Evolutionary conservation across 2,797 vertebrate species (phyloP), one percentile per base, ranked within the genome.

Genomic region (Vespertilio murinus): DNA sequence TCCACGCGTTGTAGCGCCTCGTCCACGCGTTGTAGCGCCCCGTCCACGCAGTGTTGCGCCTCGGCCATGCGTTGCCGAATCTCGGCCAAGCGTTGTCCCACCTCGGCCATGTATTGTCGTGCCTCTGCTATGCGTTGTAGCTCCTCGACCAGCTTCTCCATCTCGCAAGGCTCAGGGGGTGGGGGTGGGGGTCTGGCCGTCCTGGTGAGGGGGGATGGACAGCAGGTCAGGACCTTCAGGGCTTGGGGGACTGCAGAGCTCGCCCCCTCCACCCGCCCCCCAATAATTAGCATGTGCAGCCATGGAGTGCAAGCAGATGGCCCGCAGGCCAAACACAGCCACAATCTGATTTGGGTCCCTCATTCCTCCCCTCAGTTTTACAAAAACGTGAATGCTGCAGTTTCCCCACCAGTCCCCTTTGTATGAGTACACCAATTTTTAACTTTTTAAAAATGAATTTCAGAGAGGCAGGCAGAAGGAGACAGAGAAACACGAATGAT

Each of bases 191-290:
- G n/a, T n/a, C n/a, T n/a, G n/a, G n/a, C n/a, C 97, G n/a, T 98
- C 98, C 99, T 99, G 77, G 20, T 42, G 42, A 10, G 12, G 4
- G 25, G 38, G 28, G 17, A 5, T 6, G 14, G 54, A n/a, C 25
- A 61, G 42, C 11, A 18, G 13, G n/a, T 23, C 5, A 28, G 25
- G 42, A 65, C 22, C 5, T 45, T 28, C 35, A 6, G 40, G 42
- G 40, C 86, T 40, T 5, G 17, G 38, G 38, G 40, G 25, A 1
- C 40, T 1, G n/a, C 3, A 4, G 67, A n/a, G 59, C 28, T 59
- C 28, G 18, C 40, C 0, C 16, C 42, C n/a, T 59, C 33, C 85
- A 5, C 22, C 28, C 12, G 14, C 64, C 10, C 49, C 65, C 5
- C 54, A 2, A 1, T 12, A 0, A 3, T 1, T 9, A 0, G 33